A percentile compares a stretch with the other conserved stretches of the same genome.
phyloP scores from a whole-genome alignment of 2,797 vertebrate genomes.

The Knipowitschia caucasica region DNA sequence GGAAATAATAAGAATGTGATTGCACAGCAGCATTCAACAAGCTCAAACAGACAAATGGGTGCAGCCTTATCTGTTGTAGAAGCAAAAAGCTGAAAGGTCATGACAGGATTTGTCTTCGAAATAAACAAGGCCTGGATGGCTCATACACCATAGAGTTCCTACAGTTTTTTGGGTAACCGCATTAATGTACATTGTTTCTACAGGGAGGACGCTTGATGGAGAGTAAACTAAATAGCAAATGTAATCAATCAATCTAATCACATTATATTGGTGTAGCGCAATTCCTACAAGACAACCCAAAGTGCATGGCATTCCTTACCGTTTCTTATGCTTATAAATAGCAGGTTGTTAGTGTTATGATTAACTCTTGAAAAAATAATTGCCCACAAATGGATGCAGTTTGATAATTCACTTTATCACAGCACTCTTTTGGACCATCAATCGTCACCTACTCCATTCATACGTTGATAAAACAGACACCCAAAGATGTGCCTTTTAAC shows the following conservation, averaged over 20 bases:
- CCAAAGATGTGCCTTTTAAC: constrained; percentile 44
- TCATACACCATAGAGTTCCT: not conserved
- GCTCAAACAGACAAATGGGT: constrained; percentile 49
- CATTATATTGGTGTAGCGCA: no score
- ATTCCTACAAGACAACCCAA: no score
- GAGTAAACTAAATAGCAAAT: no score
- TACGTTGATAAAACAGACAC: constrained; percentile 25
- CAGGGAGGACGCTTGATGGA: no score
- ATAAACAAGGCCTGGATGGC: constrained; percentile 29
- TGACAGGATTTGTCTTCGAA: constrained; percentile 43
- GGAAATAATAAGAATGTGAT: constrained; percentile 14
- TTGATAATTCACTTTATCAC: constrained; percentile 12
- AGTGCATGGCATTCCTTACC: no score
- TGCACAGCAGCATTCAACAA: constrained; percentile 35
- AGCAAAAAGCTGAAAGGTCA: constrained; percentile 39
- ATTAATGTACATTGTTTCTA: not conserved
- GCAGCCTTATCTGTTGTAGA: constrained; percentile 41
- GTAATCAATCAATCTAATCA: no score
- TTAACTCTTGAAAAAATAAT: no score
- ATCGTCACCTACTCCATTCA: constrained; percentile 47
- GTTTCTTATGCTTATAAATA: no score
- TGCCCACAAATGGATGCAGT: not conserved
- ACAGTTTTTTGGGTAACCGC: not conserved
- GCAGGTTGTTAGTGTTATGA: no score
- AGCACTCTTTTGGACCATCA: constrained; percentile 18